Conservation (phyloP, 2,113 vertebrate species). For the Lophochroa leadbeateri region DNA sequence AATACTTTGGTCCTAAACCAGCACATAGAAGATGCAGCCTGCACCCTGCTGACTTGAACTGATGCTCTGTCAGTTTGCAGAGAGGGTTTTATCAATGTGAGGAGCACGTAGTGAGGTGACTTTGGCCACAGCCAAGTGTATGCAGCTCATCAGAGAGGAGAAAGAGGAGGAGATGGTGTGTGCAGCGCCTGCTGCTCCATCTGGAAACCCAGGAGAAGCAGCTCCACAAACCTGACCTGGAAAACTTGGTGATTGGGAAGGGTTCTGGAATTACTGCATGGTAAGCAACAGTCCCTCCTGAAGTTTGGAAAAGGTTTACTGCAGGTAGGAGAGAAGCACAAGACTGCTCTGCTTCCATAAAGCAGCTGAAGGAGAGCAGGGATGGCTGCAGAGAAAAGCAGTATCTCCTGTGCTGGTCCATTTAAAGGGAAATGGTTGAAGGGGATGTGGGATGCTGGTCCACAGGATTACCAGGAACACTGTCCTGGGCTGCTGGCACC, state of each 20-base stretch:
- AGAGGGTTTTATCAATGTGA: neutral
- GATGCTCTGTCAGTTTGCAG: neutral
- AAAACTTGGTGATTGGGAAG: neutral
- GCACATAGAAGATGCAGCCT: fast-evolving
- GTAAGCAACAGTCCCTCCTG: neutral
- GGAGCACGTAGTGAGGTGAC: neutral
- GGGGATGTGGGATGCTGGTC: neutral
- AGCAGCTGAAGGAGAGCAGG: neutral
- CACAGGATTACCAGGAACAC: neutral
- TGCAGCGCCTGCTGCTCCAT: neutral
- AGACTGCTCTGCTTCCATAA: neutral
- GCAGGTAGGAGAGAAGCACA: neutral
- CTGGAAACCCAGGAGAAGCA: neutral
- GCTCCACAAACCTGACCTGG: neutral
- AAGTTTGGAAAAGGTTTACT: neutral
- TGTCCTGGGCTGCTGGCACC: neutral
- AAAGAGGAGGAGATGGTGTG: neutral
- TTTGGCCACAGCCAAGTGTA: neutral
- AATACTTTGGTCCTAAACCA: neutral
- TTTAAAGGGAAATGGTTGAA: neutral
- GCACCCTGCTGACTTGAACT: neutral
- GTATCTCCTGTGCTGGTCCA: fast-evolving
- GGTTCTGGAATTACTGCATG: neutral
- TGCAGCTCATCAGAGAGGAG: neutral
- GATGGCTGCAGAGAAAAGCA: neutral